phyloP scores from a whole-genome alignment of 1,140 invertebrate genomes.

The Drosophila cardini region DNA sequence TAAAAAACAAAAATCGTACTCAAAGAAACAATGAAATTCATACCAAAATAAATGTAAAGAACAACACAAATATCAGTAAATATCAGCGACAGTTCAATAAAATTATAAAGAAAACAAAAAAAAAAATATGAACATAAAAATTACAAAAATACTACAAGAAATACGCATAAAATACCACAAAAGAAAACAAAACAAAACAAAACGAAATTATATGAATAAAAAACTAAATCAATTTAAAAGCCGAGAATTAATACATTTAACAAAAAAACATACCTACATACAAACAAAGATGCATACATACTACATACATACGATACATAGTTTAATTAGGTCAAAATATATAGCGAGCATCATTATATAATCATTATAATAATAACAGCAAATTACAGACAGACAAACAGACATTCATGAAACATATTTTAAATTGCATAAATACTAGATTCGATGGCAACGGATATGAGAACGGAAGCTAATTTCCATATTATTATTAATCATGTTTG shows the following conservation, averaged over 20 bases:
- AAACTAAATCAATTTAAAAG: conserved; percentile 19
- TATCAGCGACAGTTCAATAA: conserved; percentile 71
- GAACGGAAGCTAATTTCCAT: conserved; percentile 41
- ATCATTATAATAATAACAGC: conserved; percentile 38
- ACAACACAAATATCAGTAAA: conserved; percentile 72
- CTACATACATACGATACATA: conserved; percentile 46
- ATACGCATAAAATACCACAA: conserved; percentile 61
- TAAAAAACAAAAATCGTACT: conserved; percentile 33
- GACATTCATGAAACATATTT: conserved; percentile 53
- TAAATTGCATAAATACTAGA: conserved; percentile 40
- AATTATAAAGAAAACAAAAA: conserved; percentile 32
- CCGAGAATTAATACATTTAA: conserved; percentile 25
- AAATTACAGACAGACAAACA: conserved; percentile 23
- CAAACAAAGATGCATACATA: conserved; percentile 9
- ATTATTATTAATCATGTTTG: conserved; percentile 55
- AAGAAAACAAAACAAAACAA: conserved; percentile 34
- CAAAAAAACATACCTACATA: conserved; percentile 16
- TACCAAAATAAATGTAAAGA: conserved; percentile 50
- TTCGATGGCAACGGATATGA: conserved; percentile 27
- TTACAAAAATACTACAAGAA: conserved; percentile 45
- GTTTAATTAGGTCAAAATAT: conserved; percentile 65
- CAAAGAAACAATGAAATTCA: conserved; percentile 51
- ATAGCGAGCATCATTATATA: conserved; percentile 72
- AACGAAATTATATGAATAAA: too few relatives aligned
- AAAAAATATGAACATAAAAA: too few relatives aligned